Conservation (phyloP, 2,113 vertebrate species). For the Melanerpes aurifrons region DNA sequence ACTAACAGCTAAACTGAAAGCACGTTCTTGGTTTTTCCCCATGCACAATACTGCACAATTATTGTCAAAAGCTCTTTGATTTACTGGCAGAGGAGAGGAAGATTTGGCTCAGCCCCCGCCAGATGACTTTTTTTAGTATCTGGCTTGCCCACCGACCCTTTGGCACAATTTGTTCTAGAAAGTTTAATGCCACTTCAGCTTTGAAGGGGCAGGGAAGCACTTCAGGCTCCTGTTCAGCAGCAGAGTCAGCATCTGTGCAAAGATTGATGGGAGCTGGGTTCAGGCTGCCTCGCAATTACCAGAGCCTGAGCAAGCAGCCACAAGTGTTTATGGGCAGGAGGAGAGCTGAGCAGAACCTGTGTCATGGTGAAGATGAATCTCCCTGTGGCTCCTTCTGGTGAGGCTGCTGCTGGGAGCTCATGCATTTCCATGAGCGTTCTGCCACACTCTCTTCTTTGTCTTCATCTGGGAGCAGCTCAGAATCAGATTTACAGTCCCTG, state of each 20-base stretch:
- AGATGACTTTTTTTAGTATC: background rate
- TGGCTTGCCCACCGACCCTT: conserved; percentile 1
- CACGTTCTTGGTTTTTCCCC: background rate
- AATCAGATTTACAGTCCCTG: background rate
- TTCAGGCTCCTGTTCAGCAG: background rate
- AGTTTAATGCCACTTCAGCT: background rate
- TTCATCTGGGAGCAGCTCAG: background rate
- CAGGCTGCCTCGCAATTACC: background rate
- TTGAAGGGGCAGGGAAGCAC: background rate
- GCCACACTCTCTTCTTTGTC: background rate
- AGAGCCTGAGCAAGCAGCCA: background rate
- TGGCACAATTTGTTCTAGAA: background rate
- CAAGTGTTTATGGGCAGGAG: background rate
- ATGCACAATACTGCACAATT: background rate
- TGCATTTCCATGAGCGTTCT: background rate
- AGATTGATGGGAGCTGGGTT: background rate
- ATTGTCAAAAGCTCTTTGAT: conserved; percentile 41
- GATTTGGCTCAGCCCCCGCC: background rate
- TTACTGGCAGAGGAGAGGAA: conserved; percentile 4
- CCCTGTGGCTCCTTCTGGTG: background rate
- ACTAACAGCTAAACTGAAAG: background rate
- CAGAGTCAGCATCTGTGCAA: background rate
- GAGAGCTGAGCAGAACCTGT: background rate
- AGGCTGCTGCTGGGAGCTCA: background rate
- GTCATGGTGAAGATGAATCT: background rate